These are phyloP conservation scores for Lithobates sylvaticus DNA, from an alignment of 2,797 vertebrate species.

Conservation along the genomic window DNA sequence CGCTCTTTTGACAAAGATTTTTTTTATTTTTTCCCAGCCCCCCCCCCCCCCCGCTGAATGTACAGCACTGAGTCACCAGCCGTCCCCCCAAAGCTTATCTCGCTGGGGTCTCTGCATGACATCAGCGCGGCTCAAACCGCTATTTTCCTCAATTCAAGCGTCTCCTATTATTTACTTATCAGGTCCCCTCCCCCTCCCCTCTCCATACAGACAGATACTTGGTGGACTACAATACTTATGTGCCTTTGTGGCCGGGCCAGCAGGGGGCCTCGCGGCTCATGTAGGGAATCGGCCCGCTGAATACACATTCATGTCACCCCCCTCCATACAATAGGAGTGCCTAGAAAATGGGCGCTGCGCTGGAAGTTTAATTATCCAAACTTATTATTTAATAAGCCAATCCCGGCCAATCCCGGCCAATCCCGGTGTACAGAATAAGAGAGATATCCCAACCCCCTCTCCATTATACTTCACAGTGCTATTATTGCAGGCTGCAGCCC, in stretches of 20 bases:
- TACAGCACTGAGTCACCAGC: constrained; percentile 28
- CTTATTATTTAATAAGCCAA: no score
- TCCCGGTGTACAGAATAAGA: no score
- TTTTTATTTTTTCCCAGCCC: not conserved
- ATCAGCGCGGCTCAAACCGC: constrained; percentile 62
- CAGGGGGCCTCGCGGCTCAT: not conserved
- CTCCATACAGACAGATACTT: constrained; percentile 24
- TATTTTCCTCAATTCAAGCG: constrained; percentile 63
- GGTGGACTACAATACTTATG: not conserved
- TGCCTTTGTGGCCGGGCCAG: constrained; percentile 30
- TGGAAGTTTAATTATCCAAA: no score
- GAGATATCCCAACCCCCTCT: no score
- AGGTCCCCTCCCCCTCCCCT: not conserved
- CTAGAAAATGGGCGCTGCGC: no score
- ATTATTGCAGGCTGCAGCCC: no score
- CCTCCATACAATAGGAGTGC: no score
- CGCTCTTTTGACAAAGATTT: not conserved
- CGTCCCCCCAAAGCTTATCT: constrained; percentile 48
- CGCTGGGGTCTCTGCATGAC: constrained; percentile 61
- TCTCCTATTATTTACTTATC: constrained; percentile 13
- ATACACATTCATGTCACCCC: no score
- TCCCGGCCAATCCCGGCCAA: no score
- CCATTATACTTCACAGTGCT: no score
- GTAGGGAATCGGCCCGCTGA: not conserved
- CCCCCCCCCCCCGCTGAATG: constrained; percentile 16